Percentiles rank a stretch among this genome's conserved stretches.
phyloP scores from a whole-genome alignment of 2,888 invertebrate genomes.

The Spilosoma lubricipeda region DNA sequence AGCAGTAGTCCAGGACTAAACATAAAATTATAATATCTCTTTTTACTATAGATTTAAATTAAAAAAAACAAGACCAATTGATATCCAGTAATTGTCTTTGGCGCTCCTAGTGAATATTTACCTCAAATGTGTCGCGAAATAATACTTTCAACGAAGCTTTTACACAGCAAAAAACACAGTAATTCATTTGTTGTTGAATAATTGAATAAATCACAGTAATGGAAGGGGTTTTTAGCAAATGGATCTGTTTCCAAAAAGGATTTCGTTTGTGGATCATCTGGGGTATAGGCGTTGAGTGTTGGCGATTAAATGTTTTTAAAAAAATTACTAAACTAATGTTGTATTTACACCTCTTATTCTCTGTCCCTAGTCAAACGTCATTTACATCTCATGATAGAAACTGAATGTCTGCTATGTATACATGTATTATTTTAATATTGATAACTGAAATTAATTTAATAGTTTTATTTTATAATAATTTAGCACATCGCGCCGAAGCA shows the following conservation, averaged over 20 bases:
- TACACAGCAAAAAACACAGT: conserved; percentile 56
- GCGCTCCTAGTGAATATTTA: conserved; percentile 1
- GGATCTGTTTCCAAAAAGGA: conserved; percentile 69
- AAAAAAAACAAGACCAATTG: neutral
- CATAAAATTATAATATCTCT: too few species aligned
- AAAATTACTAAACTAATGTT: neutral
- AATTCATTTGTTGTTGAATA: conserved; percentile 79
- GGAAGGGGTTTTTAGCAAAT: conserved; percentile 75
- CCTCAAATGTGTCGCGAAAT: conserved; percentile 18
- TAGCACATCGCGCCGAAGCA: too few species aligned
- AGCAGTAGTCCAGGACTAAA: too few species aligned
- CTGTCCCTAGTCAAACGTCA: neutral
- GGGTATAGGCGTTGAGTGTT: conserved; percentile 13
- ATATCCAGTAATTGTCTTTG: neutral
- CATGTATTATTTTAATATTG: too few species aligned
- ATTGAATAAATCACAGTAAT: conserved; percentile 82
- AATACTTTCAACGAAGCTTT: conserved; percentile 42
- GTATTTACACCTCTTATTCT: neutral
- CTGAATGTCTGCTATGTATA: too few species aligned
- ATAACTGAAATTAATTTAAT: too few species aligned
- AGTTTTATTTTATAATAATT: too few species aligned
- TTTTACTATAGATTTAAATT: neutral
- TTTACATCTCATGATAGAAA: neutral
- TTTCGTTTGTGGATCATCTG: conserved; percentile 52
- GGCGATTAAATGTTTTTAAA: conserved; percentile 14